Evolutionary conservation across 2,888 invertebrate genomes (phyloP), one percentile per base, ranked within the genome.

Genomic region (Drosophila aldrichi): DNA sequence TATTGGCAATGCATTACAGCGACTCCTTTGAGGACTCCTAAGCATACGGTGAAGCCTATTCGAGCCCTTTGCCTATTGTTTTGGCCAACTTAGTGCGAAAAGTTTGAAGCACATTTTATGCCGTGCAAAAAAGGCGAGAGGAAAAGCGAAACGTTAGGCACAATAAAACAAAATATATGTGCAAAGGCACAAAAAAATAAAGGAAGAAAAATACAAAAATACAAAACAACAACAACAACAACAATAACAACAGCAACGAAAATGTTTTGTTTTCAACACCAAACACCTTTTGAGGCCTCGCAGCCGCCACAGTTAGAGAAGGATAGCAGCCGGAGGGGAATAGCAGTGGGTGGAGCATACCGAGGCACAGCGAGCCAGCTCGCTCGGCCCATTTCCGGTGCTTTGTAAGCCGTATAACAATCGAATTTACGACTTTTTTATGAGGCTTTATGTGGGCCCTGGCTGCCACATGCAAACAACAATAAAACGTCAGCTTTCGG

Each of bases 381-480:
- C 58, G 62, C 79, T 69, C 72, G 70, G 72, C 75, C 86, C 83
- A 83, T 80, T 86, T 84, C 83, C 84, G 82, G 75, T 74, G 83
- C 74, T 84, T 83, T 83, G 86, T 84, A 80, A 82, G 80, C 83
- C 76, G 70, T 78, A 84, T 82, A 84, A 84, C 84, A 84, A 84
- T 84, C 86, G 83, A 86, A 86, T 86, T 84, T 86, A 84, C 84
- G 84, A 83, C 83, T 80, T 83, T 83, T 82, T 83, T 83, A 83
- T 84, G 85, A 79, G 82, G 70, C 81, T 84, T 85, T 84, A 83
- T 84, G 80, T 78, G 70, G 41, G 73, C 79, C 54, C 62, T 57
- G 68, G 20, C 62, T 63, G 61, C 73, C 68, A 67, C 72, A 72
- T 58, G 65, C 66, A 77, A 65, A 66, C 75, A 77, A 84, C 75